Base-by-base conservation (phyloP, 2,113 vertebrate genomes). In the Arenaria interpres region DNA sequence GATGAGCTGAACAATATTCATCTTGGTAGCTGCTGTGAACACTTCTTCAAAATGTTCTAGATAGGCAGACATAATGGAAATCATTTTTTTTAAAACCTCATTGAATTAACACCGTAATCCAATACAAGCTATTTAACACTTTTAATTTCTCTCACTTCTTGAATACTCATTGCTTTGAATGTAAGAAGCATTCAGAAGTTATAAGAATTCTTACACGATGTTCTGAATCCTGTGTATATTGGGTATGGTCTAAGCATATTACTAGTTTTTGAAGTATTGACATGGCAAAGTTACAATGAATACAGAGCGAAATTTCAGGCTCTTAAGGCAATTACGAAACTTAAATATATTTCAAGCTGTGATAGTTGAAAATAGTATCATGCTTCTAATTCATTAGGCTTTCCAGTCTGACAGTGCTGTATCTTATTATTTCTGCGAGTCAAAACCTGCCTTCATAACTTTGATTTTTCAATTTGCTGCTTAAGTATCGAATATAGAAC, bases 401-500 rank as follows among this genome's bases (percentile, higher is more conserved):
- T 85, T 67, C 51, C 46, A 73, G 0, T n/a, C 37, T 37, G 35
- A 12, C 54, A 77, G 24, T 78, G 50, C 64, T 86, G 16, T 51
- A 64, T 84, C 60, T 12, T 69, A 23, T 74, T 78, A 80, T 60
- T 79, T 91, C 62, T 74, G 7, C 32, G n/a, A 41, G 13, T 59
- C 76, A 73, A 89, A 90, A 87, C 25, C 28, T 94, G 87, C 27
- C 62, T 67, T 14, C 32, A 12, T 43, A 72, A 53, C 57, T 69
- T 85, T 60, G 23, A 25, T 94, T 96, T 78, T 96, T 94, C 33
- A 48, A 19, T 87, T 95, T 96, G 45, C 78, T 88, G 13, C 48
- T 62, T 51, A 56, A 62, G n/a, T 77, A 56, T 83, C 6, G 1
- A 80, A 48, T 83, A 22, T 32, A 62, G 32, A 83, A 83, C 56